Conservation (phyloP, 2,888 invertebrate species). For the Leptothorax acervorum region DNA sequence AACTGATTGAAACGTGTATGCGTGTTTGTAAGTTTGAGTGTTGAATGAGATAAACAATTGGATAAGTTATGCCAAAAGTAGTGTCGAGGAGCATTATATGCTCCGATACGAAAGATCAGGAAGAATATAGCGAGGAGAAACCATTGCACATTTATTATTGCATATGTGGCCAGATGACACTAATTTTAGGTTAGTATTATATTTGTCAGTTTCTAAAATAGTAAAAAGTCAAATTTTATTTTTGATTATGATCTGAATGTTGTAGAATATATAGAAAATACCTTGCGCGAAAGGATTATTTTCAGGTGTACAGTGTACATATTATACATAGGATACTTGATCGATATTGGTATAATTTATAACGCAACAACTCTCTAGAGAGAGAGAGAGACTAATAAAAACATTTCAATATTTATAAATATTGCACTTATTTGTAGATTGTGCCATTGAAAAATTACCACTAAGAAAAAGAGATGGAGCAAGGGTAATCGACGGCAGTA, state of each 20-base stretch:
- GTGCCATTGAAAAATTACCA: slow-evolving; percentile 95
- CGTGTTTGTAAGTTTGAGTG: neutral
- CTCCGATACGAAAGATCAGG: slow-evolving; percentile 98
- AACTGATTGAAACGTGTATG: too few relatives aligned
- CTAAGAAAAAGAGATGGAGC: slow-evolving; percentile 96
- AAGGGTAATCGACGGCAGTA: slow-evolving; percentile 96
- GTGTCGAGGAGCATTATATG: slow-evolving; percentile 98
- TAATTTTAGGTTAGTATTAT: slow-evolving; percentile 92
- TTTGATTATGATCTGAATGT: neutral
- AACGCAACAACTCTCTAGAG: neutral
- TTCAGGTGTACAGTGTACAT: neutral
- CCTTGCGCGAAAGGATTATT: neutral
- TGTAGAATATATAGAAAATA: neutral
- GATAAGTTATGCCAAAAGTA: slow-evolving; percentile 94
- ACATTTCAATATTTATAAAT: slow-evolving; percentile 4
- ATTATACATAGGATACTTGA: too few relatives aligned
- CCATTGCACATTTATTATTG: slow-evolving; percentile 99
- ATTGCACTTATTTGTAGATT: slow-evolving; percentile 88
- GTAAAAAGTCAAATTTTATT: neutral
- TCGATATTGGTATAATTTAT: neutral
- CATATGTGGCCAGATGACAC: slow-evolving; percentile 98
- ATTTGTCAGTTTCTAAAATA: neutral
- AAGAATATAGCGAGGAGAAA: slow-evolving; percentile 98
- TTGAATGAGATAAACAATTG: neutral
- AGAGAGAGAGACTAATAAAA: neutral